These are phyloP conservation scores for Arrhopalites spinosus DNA, from an alignment of 2,888 invertebrate species.

Conservation along the genomic window DNA sequence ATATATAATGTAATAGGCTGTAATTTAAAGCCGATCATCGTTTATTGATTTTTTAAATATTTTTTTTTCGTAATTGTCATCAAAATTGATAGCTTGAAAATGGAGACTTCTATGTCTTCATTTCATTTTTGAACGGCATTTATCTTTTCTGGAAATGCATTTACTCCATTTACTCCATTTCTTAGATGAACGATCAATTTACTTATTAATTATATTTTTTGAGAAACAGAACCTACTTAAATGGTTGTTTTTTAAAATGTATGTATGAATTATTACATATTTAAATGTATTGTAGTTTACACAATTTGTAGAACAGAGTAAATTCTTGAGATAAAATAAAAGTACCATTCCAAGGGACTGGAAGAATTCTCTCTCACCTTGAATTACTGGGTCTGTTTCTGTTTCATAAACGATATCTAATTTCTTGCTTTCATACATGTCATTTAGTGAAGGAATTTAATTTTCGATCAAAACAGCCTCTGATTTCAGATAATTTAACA, in stretches of 20 bases:
- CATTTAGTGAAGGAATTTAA: too few relatives aligned
- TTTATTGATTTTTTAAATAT: background rate
- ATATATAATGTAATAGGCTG: too few relatives aligned
- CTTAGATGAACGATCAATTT: slow-evolving; percentile 19
- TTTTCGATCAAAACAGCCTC: background rate
- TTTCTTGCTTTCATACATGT: slow-evolving; percentile 29
- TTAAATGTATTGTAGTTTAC: too few relatives aligned
- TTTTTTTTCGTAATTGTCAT: slow-evolving; percentile 8
- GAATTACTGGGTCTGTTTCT: slow-evolving; percentile 31
- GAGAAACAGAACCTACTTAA: too few relatives aligned
- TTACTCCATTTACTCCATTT: slow-evolving; percentile 43
- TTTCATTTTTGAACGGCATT: background rate
- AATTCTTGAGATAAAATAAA: too few relatives aligned
- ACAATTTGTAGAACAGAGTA: too few relatives aligned
- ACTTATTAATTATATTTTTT: background rate
- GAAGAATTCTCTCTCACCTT: slow-evolving; percentile 40
- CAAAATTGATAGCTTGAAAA: slow-evolving; percentile 11
- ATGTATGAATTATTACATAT: too few relatives aligned
- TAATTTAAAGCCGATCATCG: too few relatives aligned
- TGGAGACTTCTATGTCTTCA: background rate
- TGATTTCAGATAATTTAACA: background rate
- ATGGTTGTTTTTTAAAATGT: too few relatives aligned
- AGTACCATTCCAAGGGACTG: slow-evolving; percentile 31
- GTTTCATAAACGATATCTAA: slow-evolving; percentile 41
- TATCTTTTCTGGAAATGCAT: slow-evolving; percentile 44